A percentile compares a stretch with the other conserved stretches of the same genome.
Evolutionary conservation across 2,113 vertebrate genomes (phyloP).

Genomic region (Uria aalge): DNA sequence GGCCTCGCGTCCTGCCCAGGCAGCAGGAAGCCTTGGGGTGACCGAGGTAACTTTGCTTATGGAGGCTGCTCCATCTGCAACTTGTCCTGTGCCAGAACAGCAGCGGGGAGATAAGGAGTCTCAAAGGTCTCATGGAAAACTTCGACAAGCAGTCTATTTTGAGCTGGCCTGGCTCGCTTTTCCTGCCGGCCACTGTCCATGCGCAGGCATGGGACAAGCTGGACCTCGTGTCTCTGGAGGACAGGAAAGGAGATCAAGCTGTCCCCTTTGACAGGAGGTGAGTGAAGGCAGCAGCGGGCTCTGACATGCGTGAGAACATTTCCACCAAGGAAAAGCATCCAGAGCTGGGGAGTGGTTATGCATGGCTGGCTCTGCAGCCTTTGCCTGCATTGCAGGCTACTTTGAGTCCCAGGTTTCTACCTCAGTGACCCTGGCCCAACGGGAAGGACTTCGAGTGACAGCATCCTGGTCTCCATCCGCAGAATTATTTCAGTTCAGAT

Average conservation of each 20-base stretch:
- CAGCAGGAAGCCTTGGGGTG: neutral
- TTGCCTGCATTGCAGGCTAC: neutral
- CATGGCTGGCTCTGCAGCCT: neutral
- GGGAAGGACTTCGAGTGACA: fast-evolving
- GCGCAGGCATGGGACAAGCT: neutral
- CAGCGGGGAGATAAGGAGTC: conserved; percentile 23
- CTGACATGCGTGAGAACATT: fast-evolving
- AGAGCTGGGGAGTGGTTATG: fast-evolving
- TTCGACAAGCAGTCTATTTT: conserved; percentile 27
- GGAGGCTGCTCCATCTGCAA: conserved; percentile 8
- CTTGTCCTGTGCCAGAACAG: neutral
- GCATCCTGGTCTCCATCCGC: neutral
- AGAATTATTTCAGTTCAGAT: neutral
- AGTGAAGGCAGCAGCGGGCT: neutral
- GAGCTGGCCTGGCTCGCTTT: neutral
- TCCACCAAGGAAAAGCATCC: neutral
- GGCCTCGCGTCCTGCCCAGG: neutral
- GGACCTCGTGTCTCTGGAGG: neutral
- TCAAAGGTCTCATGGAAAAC: conserved; percentile 17
- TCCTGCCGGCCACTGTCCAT: neutral
- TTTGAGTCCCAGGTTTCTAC: neutral
- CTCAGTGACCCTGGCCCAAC: fast-evolving
- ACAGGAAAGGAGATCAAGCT: neutral
- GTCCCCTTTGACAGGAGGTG: fast-evolving
- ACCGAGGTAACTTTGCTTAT: neutral